Evolutionary conservation across 2,888 invertebrate species (phyloP), one percentile per base, ranked within the genome.

Genomic region (Caenorhabditis sp.): DNA sequence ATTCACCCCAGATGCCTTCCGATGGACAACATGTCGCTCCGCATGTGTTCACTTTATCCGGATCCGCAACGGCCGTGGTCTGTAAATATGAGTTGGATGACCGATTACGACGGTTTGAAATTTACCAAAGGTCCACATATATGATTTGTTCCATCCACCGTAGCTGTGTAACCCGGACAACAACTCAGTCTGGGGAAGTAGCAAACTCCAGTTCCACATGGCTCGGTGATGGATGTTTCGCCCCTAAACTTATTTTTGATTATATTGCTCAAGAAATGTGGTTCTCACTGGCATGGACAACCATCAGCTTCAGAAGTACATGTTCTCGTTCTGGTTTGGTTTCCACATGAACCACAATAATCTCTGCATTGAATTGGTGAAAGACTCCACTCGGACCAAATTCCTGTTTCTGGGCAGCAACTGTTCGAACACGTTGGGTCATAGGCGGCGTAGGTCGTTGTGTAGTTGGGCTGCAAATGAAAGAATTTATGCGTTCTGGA

Each of bases 271-370:
- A 22, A 39, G 1, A 35, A 20, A 41, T 20, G 3, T 20, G 7
- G 26, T 9, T 17, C 68, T 46, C 50, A 80, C 72, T 53, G 72
- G 78, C 81, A 81, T 27, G 71, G 70, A 43, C 81, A 81, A 27
- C 81, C 81, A 55, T 43, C 55, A 9, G 61, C 65, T 35, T 56
- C 63, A 2, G 81, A 81, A 2, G 61, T 30, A 30, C 82, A 82
- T 4, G 76, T 79, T 27, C 82, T 59, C 7, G 74, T 65, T 26
- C 68, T 62, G 1, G 78, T 80, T 7, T 78, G 46, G 35, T 76
- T 74, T 48, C 75, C 82, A 50, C 82, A 82, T 3, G 81, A 77
- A 50, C 82, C 82, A 41, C 82, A 82, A 15, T 72, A 82, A 26
- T 82, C 82, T 7, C 70, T 35, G 41, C 82, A 82, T 22, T 72